phyloP scores from a whole-genome alignment of 1,140 invertebrate genomes.

The Drosophila persimilis region DNA sequence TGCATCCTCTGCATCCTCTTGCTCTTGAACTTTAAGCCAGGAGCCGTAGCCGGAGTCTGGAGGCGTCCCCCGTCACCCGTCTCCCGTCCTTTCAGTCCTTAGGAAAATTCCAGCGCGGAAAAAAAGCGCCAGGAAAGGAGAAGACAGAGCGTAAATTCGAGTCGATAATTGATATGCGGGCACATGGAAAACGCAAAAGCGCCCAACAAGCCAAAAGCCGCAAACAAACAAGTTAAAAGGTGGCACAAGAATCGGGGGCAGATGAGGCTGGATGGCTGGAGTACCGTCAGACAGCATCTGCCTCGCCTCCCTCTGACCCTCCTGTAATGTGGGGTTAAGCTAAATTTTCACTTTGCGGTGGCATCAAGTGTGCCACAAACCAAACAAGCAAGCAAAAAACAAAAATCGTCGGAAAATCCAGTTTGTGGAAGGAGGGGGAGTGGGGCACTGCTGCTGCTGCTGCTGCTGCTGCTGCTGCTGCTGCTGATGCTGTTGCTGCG shows the following conservation, averaged over 20 bases:
- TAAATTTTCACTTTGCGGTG: constrained; percentile 46
- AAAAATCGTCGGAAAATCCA: constrained; percentile 28
- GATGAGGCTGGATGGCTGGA: not conserved
- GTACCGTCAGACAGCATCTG: constrained; percentile 8
- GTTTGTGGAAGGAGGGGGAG: not conserved
- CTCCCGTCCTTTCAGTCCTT: too few species aligned
- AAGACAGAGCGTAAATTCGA: constrained; percentile 59
- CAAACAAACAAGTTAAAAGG: constrained; percentile 73
- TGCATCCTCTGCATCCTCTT: constrained; percentile 36
- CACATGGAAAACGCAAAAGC: constrained; percentile 68
- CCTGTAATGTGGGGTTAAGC: constrained; percentile 29
- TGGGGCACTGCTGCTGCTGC: constrained; percentile 19
- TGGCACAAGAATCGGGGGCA: not conserved
- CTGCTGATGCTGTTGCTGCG: constrained; percentile 3
- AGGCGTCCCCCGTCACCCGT: too few species aligned
- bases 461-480: constrained; percentile 20
- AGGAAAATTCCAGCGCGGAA: too few species aligned
- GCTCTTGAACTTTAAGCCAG: constrained; percentile 72
- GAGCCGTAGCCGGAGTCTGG: not conserved
- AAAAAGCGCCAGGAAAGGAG: constrained; percentile 6
- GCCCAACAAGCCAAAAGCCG: constrained; percentile 67
- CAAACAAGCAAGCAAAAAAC: not conserved
- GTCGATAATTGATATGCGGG: constrained; percentile 75
- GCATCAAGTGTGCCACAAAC: constrained; percentile 14
- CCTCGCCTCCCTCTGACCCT: not conserved